A percentile compares a stretch with the other conserved stretches of the same genome.
phyloP scores from a whole-genome alignment of 2,888 invertebrate genomes.

The Drepanosiphum platanoidis region DNA sequence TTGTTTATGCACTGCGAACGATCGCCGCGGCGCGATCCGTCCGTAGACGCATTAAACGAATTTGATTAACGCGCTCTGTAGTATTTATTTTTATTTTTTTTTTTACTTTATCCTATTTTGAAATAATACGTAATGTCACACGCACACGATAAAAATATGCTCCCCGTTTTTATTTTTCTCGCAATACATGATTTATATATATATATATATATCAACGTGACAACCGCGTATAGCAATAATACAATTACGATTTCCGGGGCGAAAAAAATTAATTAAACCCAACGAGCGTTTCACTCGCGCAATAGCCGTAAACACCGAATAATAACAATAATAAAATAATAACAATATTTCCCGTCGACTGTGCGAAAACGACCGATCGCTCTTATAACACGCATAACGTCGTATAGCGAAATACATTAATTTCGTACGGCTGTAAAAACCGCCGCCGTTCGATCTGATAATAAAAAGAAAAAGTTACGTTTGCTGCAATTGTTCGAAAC shows the following conservation, averaged over 20 bases:
- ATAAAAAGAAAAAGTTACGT: not conserved
- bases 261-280: not conserved
- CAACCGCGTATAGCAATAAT: not conserved
- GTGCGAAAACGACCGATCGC: not conserved
- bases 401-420: not conserved
- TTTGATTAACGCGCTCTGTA: not conserved
- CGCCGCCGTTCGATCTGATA: not conserved
- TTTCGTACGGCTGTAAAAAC: not conserved
- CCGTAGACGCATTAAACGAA: not conserved
- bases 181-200: not conserved
- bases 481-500: not conserved
- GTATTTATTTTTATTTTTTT: not conserved
- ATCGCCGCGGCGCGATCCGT: too few species aligned
- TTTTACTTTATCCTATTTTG: not conserved
- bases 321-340: not conserved
- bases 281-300: not conserved
- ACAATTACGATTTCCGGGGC: not conserved
- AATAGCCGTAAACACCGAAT: not conserved
- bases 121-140: not conserved
- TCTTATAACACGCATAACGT: not conserved
- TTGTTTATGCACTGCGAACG: not conserved
- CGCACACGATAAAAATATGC: not conserved
- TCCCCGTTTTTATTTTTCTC: not conserved
- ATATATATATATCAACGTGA: not conserved
- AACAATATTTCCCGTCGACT: not conserved